Evolutionary conservation across 2,113 vertebrate genomes (phyloP).

Genomic region (Galbula dea): DNA sequence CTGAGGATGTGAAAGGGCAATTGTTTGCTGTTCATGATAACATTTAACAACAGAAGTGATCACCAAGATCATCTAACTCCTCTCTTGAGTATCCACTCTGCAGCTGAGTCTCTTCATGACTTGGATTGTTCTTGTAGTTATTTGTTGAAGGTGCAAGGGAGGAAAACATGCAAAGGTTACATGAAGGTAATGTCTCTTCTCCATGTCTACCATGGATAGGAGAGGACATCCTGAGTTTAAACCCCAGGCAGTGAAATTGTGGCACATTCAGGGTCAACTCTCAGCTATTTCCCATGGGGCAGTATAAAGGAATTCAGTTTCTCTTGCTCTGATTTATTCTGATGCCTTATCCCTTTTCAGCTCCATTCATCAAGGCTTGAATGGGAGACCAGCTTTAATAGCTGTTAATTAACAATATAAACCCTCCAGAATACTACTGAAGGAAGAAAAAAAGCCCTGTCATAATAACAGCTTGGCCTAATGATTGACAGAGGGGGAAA

Average conservation of each 20-base stretch:
- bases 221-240: no score
- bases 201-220: no score
- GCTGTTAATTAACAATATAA: constrained; percentile 36
- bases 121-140: no score
- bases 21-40: no score
- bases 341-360: not conserved
- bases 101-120: no score
- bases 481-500: not conserved
- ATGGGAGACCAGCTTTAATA: constrained; percentile 7
- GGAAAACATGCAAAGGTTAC: no score
- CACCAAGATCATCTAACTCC: no score
- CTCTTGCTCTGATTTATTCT: constrained; percentile 16
- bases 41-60: no score
- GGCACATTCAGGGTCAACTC: not conserved
- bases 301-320: not conserved
- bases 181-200: no score
- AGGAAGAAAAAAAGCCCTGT: not conserved
- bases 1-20: no score
- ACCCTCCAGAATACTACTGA: constrained; percentile 5
- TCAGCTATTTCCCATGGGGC: not conserved
- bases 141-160: no score
- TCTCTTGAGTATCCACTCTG: no score
- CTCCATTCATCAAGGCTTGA: constrained; percentile 29
- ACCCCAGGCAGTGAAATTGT: not conserved
- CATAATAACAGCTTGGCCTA: not conserved